Evolutionary conservation across 64 coral and sea anemone species (phyloP).

Genomic region (Pachyseris speciosa): DNA sequence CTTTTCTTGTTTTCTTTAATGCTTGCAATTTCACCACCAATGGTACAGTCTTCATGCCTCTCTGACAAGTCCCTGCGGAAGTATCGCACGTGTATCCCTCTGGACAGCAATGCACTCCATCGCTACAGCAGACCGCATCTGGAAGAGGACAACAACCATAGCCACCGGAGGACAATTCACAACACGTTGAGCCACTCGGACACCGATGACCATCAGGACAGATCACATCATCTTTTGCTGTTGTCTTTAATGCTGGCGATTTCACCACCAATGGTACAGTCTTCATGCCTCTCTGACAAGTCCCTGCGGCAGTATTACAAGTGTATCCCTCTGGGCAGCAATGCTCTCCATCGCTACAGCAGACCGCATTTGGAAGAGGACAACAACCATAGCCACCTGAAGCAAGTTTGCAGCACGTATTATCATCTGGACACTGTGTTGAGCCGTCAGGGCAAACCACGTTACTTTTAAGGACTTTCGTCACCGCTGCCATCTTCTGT

Average conservation of each 20-base stretch:
- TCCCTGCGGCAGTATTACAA: slow-evolving; percentile 8
- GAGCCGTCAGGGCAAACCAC: slow-evolving; percentile 27
- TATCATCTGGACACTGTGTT: slow-evolving; percentile 58
- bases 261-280: background rate
- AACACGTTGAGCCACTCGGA: too few species aligned
- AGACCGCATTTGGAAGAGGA: slow-evolving; percentile 84
- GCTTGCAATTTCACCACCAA: background rate
- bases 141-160: slow-evolving; percentile 83
- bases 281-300: background rate
- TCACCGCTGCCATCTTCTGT: background rate
- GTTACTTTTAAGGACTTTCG: background rate
- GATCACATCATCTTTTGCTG: too few species aligned
- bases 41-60: background rate
- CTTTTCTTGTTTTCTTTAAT: background rate
- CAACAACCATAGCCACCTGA: slow-evolving; percentile 81
- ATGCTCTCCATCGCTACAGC: slow-evolving; percentile 66
- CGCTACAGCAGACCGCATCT: slow-evolving; percentile 51
- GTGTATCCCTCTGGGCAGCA: slow-evolving; percentile 88
- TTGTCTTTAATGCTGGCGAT: background rate
- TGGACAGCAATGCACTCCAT: slow-evolving; percentile 45
- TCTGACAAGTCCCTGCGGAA: slow-evolving; percentile 18
- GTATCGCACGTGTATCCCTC: slow-evolving; percentile 71
- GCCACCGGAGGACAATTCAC: slow-evolving; percentile 46
- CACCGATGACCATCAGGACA: too few species aligned
- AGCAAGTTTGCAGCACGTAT: slow-evolving; percentile 63